Evolutionary conservation across 1,140 invertebrate genomes (phyloP).

Genomic region (Calosoma granatense): DNA sequence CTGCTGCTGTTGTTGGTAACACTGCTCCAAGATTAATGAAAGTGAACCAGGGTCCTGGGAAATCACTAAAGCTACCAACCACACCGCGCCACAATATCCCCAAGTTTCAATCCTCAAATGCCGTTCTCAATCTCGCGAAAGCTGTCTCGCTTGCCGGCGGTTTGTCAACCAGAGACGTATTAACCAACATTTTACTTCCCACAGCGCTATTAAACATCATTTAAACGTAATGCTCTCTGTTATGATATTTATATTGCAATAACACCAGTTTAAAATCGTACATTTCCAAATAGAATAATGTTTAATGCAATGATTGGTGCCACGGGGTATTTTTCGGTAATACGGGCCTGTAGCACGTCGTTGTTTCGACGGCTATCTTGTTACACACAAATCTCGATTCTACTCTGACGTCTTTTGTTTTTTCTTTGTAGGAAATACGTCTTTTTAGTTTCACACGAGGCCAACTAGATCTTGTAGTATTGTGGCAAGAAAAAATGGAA

Average conservation of each 20-base stretch:
- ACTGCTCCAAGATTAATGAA: conserved; percentile 5
- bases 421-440: conserved; percentile 2
- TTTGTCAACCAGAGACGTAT: not conserved
- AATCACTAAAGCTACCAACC: conserved; percentile 7
- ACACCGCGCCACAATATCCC: conserved; percentile 3
- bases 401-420: not conserved
- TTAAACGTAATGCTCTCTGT: too few relatives aligned
- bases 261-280: too few relatives aligned
- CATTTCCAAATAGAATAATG: too few relatives aligned
- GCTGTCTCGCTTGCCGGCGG: not conserved
- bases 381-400: conserved; percentile 5
- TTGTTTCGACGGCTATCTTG: not conserved
- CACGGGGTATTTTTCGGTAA: not conserved
- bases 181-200: not conserved
- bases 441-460: too few relatives aligned
- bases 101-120: conserved; percentile 1
- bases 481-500: too few relatives aligned
- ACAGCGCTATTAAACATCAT: too few relatives aligned
- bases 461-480: too few relatives aligned
- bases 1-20: not conserved
- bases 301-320: too few relatives aligned
- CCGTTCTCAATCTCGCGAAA: not conserved
- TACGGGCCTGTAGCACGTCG: not conserved
- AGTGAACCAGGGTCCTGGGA: conserved; percentile 5
- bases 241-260: too few relatives aligned